Conservation (phyloP, 2,113 vertebrate species). For the Sisor rabdophorus region DNA sequence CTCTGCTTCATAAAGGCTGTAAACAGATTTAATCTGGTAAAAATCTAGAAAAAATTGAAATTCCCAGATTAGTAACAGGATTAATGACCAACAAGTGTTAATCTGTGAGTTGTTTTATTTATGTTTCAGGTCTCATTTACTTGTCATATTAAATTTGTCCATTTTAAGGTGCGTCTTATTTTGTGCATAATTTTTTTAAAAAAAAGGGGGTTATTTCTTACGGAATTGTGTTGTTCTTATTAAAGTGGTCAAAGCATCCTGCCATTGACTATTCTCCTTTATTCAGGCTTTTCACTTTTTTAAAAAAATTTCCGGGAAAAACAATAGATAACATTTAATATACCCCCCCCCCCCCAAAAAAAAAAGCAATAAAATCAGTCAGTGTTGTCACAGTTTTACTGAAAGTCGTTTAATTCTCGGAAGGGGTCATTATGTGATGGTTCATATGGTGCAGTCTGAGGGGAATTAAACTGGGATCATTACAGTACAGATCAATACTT, state of each 20-base stretch:
- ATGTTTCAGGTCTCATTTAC: not conserved
- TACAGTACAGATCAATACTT: conserved; percentile 42
- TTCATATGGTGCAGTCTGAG: conserved; percentile 15
- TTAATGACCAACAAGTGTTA: not conserved
- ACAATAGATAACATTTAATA: too few relatives aligned
- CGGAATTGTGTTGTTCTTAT: not conserved
- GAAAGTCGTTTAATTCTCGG: conserved; percentile 25
- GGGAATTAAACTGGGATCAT: not conserved
- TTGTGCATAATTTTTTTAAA: not conserved
- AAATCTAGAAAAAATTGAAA: not conserved
- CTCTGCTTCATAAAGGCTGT: too few relatives aligned
- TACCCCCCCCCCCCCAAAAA: too few relatives aligned
- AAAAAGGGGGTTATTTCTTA: not conserved
- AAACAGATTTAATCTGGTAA: too few relatives aligned
- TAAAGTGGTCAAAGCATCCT: conserved; percentile 21
- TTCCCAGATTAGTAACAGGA: not conserved
- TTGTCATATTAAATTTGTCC: not conserved
- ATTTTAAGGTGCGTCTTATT: not conserved
- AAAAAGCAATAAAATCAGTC: too few relatives aligned
- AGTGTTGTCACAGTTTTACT: not conserved
- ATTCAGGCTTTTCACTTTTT: too few relatives aligned
- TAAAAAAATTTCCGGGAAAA: too few relatives aligned
- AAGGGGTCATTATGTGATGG: conserved; percentile 24
- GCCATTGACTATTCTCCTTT: not conserved
- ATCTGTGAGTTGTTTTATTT: not conserved